A percentile compares a stretch with the other conserved stretches of the same genome.
Conservation (phyloP, 2,888 invertebrate genomes). For the Octonoba sinensis region DNA sequence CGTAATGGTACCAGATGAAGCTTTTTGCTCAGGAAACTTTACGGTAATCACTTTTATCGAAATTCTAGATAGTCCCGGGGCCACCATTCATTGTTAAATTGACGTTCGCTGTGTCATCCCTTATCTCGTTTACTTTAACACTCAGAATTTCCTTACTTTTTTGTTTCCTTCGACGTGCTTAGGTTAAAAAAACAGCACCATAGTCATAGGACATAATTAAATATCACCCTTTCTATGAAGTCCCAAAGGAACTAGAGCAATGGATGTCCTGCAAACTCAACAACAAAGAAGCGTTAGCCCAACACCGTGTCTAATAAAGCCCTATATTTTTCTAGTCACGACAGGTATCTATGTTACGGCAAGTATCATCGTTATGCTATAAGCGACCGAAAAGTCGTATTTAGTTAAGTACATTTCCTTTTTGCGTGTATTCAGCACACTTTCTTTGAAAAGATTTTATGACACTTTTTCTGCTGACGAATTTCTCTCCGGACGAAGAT, state of each 20-base stretch:
- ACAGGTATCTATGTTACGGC: not conserved
- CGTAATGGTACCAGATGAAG: not conserved
- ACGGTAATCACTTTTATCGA: conserved; percentile 21
- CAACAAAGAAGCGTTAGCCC: conserved; percentile 36
- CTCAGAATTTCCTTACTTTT: conserved; percentile 31
- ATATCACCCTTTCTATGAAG: conserved; percentile 45
- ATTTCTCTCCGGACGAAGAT: too few species aligned
- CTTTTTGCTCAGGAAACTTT: conserved; percentile 3
- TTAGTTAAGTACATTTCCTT: too few species aligned
- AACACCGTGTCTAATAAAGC: conserved; percentile 36
- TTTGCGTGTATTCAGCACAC: too few species aligned
- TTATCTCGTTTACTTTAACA: conserved; percentile 30
- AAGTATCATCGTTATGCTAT: too few species aligned
- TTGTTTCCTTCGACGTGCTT: conserved; percentile 30
- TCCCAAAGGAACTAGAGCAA: conserved; percentile 26
- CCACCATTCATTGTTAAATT: conserved; percentile 28
- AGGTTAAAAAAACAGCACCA: conserved; percentile 31
- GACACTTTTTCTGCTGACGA: too few species aligned
- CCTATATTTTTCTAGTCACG: conserved; percentile 38
- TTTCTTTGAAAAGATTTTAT: too few species aligned
- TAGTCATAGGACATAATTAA: conserved; percentile 48
- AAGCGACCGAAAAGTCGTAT: too few species aligned
- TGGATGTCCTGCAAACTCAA: conserved; percentile 36
- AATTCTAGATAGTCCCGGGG: conserved; percentile 10
- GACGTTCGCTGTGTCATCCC: conserved; percentile 21